These are phyloP conservation scores for Microcebus murinus DNA, from an alignment of 2,113 vertebrate genomes.

Conservation along the genomic window DNA sequence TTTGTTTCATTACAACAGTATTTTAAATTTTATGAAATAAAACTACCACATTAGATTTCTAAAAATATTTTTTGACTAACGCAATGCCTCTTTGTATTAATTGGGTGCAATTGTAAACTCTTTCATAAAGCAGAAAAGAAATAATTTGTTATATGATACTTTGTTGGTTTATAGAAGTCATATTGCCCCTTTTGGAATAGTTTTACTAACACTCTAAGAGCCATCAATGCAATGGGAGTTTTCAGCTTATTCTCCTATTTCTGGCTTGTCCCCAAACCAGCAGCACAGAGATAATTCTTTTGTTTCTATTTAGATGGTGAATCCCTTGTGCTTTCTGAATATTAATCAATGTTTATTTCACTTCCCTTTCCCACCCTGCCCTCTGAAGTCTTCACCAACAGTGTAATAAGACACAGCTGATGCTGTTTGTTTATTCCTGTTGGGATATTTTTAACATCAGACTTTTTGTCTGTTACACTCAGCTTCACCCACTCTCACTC, in stretches of 20 bases:
- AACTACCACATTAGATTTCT: background rate
- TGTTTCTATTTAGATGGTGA: slow-evolving; percentile 43
- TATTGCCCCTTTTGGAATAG: background rate
- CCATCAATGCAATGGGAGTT: background rate
- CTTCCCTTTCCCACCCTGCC: slow-evolving; percentile 30
- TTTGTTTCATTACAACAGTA: background rate
- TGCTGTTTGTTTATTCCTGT: slow-evolving; percentile 68
- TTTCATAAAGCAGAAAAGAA: background rate
- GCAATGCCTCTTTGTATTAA: background rate
- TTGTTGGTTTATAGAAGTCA: background rate
- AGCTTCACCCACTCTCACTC: background rate
- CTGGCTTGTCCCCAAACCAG: background rate
- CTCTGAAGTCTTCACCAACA: background rate
- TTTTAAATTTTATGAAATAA: slow-evolving; percentile 14
- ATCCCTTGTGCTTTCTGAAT: slow-evolving; percentile 44
- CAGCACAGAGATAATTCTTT: background rate
- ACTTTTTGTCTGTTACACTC: slow-evolving; percentile 35
- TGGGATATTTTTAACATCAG: slow-evolving; percentile 65
- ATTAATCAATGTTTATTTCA: slow-evolving; percentile 69
- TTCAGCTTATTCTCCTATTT: background rate
- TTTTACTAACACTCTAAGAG: background rate
- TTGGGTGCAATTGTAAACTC: background rate
- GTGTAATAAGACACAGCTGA: slow-evolving; percentile 59
- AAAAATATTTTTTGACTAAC: background rate
- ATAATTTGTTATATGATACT: background rate